Conservation (phyloP, 2,888 invertebrate genomes). For the Andrena flavipes region DNA sequence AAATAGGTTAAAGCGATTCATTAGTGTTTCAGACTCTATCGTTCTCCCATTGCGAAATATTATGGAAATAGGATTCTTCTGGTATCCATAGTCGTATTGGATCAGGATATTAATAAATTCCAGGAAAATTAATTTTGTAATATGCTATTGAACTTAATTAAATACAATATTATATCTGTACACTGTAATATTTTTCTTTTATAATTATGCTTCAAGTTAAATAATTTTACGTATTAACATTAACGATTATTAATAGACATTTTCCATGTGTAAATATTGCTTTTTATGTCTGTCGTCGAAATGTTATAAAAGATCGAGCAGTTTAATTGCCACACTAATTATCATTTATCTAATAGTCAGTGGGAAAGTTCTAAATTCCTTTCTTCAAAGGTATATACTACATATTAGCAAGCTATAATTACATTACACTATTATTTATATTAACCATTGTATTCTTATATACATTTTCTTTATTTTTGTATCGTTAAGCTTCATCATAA, state of each 20-base stretch:
- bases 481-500: not conserved
- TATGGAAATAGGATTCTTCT: not conserved
- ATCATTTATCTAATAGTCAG: not conserved
- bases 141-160: not conserved
- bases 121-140: not conserved
- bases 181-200: not conserved
- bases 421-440: too few species aligned
- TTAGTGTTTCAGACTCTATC: conserved; percentile 35
- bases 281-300: too few species aligned
- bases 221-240: not conserved
- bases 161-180: not conserved
- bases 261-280: too few species aligned
- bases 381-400: too few species aligned
- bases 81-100: not conserved
- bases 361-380: not conserved
- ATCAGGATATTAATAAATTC: not conserved
- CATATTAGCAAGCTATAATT: too few species aligned
- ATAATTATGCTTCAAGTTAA: not conserved
- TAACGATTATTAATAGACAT: too few species aligned
- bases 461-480: not conserved
- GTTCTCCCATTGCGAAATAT: conserved; percentile 17
- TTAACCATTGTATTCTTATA: too few species aligned
- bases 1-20: conserved; percentile 58
- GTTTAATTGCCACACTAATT: not conserved
- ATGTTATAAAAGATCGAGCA: not conserved